A percentile compares a stretch with the other conserved stretches of the same genome.
phyloP scores from a whole-genome alignment of 35 echinoderm and acorn worm species.

The Apostichopus japonicus region DNA sequence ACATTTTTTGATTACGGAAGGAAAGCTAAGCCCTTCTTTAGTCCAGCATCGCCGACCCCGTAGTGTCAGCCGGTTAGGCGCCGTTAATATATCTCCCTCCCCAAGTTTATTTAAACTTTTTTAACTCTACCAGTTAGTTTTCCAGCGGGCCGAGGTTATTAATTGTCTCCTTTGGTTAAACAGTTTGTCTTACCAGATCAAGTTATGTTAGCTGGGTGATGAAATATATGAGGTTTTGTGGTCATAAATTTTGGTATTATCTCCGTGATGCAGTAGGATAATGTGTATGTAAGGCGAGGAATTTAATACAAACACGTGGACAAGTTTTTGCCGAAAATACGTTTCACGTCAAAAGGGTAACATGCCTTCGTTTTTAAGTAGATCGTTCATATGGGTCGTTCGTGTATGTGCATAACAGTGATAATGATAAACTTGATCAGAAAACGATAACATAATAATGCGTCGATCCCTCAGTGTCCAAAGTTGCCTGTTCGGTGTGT shows the following conservation, averaged over 20 bases:
- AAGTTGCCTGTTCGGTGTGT: too few relatives aligned
- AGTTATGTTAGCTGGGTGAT: constrained; percentile 49
- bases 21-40: neutral
- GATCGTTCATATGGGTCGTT: too few relatives aligned
- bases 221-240: constrained; percentile 52
- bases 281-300: constrained; percentile 54
- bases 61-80: constrained; percentile 40
- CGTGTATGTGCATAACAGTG: too few relatives aligned
- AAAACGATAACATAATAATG: too few relatives aligned
- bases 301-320: constrained; percentile 49
- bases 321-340: neutral
- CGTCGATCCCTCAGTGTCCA: too few relatives aligned
- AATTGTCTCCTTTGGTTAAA: constrained; percentile 51
- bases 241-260: constrained; percentile 47
- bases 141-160: constrained; percentile 20
- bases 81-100: constrained; percentile 50
- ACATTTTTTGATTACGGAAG: neutral
- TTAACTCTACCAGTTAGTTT: constrained; percentile 40
- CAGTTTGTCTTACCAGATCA: constrained; percentile 59
- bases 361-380: neutral
- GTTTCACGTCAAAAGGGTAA: neutral
- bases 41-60: constrained; percentile 12
- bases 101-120: constrained; percentile 55
- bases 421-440: too few relatives aligned
- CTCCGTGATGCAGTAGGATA: constrained; percentile 4